These are phyloP conservation scores for Euthynnus affinis DNA, from an alignment of 2,797 vertebrate species.

Conservation along the genomic window DNA sequence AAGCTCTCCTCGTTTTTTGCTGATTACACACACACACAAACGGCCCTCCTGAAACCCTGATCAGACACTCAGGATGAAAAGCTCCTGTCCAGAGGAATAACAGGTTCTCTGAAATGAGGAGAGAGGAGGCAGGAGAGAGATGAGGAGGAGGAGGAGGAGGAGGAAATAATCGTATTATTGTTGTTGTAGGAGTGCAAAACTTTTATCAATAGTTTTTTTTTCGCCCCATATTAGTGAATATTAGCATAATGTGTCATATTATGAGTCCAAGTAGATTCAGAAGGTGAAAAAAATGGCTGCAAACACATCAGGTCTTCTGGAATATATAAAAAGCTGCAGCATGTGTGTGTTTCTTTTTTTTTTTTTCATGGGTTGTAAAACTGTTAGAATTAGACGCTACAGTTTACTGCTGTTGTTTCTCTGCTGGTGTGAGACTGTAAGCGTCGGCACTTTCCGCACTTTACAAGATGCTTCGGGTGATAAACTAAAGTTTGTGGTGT, in stretches of 20 bases:
- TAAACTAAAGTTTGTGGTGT: conserved; percentile 6
- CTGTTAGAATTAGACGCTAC: not conserved
- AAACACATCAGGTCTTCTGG: no score
- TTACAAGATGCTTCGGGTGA: conserved; percentile 7
- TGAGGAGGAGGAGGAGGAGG: not conserved
- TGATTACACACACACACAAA: conserved; percentile 52
- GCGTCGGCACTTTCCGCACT: not conserved
- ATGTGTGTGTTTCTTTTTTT: no score
- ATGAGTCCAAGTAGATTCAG: not conserved
- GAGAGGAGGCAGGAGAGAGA: not conserved
- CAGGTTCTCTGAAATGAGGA: conserved; percentile 17
- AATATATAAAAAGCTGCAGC: no score
- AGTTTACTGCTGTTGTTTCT: conserved; percentile 25
- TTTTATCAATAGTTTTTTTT: not conserved
- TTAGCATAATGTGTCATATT: not conserved
- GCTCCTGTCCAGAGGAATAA: conserved; percentile 38
- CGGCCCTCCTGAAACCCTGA: conserved; percentile 28
- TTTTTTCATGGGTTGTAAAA: not conserved
- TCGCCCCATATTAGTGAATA: not conserved
- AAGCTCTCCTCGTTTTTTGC: conserved; percentile 48
- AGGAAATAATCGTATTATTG: not conserved
- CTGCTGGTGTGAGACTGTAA: not conserved
- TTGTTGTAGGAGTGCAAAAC: not conserved
- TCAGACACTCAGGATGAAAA: conserved; percentile 41
- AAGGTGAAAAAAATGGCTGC: no score